phyloP scores from a whole-genome alignment of 2,888 invertebrate species.

The Sarcophaga carnaria region DNA sequence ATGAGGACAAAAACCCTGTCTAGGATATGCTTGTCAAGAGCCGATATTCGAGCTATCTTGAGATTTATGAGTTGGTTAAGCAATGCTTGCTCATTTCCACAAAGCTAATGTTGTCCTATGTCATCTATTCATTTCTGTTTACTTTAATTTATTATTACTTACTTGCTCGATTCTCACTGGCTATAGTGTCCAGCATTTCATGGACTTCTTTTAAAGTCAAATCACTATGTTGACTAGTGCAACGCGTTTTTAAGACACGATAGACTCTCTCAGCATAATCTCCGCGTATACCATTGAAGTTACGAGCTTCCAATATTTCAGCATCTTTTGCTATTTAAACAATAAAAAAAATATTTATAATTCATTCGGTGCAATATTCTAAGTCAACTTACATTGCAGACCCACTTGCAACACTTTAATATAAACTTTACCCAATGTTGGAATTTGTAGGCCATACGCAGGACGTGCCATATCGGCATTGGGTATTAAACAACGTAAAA shows the following conservation, averaged over 20 bases:
- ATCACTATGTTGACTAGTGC: conserved; percentile 80
- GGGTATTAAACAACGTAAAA: conserved; percentile 91
- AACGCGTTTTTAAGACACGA: conserved; percentile 85
- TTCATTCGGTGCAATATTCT: background rate
- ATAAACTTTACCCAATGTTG: conserved; percentile 86
- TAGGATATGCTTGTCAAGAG: too few relatives aligned
- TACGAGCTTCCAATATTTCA: conserved; percentile 74
- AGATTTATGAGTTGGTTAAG: too few relatives aligned
- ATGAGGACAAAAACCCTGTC: too few relatives aligned
- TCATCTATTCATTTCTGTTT: background rate
- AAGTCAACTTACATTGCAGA: conserved; percentile 83
- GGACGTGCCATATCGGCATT: conserved; percentile 89
- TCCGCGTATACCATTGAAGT: conserved; percentile 76
- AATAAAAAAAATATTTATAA: background rate
- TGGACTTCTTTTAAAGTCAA: conserved; percentile 89
- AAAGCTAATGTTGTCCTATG: too few relatives aligned
- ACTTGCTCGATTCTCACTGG: conserved; percentile 85
- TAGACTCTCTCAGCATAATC: conserved; percentile 93
- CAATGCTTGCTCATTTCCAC: too few relatives aligned
- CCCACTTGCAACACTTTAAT: conserved; percentile 90
- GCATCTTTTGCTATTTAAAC: conserved; percentile 81
- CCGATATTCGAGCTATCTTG: too few relatives aligned
- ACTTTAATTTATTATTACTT: conserved; percentile 75
- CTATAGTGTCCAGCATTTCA: conserved; percentile 88
- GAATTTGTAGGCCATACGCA: conserved; percentile 92